A percentile compares a stretch with the other conserved stretches of the same genome.
phyloP scores from a whole-genome alignment of 2,888 invertebrate species.

The Agrochola circellaris region DNA sequence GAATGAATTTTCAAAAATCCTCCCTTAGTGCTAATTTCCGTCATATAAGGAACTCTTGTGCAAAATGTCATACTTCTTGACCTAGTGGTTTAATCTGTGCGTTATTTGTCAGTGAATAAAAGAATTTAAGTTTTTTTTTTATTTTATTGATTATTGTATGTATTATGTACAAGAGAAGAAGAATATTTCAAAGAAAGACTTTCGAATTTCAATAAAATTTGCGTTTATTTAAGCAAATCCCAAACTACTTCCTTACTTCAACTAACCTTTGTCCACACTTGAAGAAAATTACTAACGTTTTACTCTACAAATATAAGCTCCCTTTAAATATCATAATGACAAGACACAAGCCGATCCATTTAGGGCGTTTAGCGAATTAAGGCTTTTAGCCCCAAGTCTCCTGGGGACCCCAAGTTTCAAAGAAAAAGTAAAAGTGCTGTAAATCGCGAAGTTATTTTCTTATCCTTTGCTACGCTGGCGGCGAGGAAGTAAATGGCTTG shows the following conservation, averaged over 20 bases:
- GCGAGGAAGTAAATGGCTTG: slow-evolving; percentile 36
- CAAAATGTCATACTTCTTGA: background rate
- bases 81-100: too few species aligned
- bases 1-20: background rate
- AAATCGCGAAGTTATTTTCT: slow-evolving; percentile 45
- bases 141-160: too few species aligned
- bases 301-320: background rate
- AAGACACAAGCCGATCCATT: slow-evolving; percentile 20
- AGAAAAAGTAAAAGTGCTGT: slow-evolving; percentile 38
- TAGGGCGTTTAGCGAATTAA: slow-evolving; percentile 30
- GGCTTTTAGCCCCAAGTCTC: slow-evolving; percentile 36
- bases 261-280: background rate
- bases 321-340: slow-evolving; percentile 8
- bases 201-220: background rate
- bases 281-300: background rate
- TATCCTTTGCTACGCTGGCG: slow-evolving; percentile 2
- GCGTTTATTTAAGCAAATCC: background rate
- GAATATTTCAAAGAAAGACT: too few species aligned
- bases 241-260: background rate
- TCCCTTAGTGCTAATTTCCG: background rate
- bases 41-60: background rate
- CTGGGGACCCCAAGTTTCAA: slow-evolving; percentile 22
- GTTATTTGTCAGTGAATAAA: too few species aligned
- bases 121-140: too few species aligned
- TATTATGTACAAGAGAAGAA: too few species aligned